A percentile compares a stretch with the other conserved stretches of the same genome.
phyloP scores from a whole-genome alignment of 2,113 vertebrate species.

The Marmota flaviventris region DNA sequence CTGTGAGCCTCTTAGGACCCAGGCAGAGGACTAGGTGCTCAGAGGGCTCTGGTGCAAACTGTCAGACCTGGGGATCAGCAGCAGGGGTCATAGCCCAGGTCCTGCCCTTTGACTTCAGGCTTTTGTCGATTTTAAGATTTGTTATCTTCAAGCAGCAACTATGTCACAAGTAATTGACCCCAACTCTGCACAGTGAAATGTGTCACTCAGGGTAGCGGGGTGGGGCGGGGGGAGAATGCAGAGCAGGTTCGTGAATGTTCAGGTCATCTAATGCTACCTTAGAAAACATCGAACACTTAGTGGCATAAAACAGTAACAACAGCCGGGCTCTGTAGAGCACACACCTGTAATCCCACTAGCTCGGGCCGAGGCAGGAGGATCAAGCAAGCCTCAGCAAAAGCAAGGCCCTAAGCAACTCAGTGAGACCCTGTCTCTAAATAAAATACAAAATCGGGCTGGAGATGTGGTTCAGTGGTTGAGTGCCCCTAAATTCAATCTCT shows the following conservation, averaged over 20 bases:
- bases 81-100: not conserved
- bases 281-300: not conserved
- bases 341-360: too few species aligned
- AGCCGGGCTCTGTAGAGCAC: too few species aligned
- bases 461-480: too few species aligned
- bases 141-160: conserved; percentile 70
- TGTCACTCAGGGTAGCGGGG: not conserved
- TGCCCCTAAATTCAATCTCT: too few species aligned
- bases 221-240: too few species aligned
- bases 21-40: not conserved
- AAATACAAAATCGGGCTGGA: too few species aligned
- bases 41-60: not conserved
- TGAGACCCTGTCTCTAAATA: too few species aligned
- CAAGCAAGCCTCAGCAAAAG: too few species aligned
- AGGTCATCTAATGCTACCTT: not conserved
- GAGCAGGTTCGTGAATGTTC: not conserved
- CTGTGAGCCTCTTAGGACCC: not conserved
- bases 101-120: not conserved
- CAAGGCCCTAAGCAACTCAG: too few species aligned
- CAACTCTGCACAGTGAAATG: conserved; percentile 66
- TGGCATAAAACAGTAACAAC: not conserved
- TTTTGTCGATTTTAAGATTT: conserved; percentile 46
- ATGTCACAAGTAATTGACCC: conserved; percentile 76
- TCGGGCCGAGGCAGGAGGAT: too few species aligned
- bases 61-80: not conserved